Evolutionary conservation across 2,113 vertebrate genomes (phyloP).

Genomic region (Cisticola juncidis): DNA sequence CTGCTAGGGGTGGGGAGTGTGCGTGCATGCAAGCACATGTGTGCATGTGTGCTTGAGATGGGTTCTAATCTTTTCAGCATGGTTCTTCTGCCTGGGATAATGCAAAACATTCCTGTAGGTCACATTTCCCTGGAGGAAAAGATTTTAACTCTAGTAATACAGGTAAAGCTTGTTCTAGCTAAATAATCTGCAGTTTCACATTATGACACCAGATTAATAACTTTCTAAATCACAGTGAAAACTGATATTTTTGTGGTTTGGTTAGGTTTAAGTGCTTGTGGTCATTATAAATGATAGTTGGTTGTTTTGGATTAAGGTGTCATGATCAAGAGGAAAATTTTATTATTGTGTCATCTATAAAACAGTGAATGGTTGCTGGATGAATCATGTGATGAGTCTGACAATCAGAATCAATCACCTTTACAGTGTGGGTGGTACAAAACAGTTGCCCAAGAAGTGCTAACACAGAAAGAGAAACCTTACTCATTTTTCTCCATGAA

Average conservation of each 20-base stretch:
- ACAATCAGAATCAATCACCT: background rate
- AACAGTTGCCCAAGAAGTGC: background rate
- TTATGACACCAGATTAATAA: background rate
- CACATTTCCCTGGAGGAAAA: background rate
- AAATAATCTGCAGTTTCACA: background rate
- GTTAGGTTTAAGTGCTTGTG: background rate
- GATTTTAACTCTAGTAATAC: slow-evolving; percentile 6
- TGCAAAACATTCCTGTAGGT: background rate
- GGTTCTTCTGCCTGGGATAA: background rate
- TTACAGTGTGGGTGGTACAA: background rate
- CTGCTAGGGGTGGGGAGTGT: background rate
- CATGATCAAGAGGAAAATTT: background rate
- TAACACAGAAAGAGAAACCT: background rate
- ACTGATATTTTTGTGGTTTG: background rate
- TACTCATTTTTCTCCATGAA: background rate
- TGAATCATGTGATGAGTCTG: background rate
- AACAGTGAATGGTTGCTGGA: background rate
- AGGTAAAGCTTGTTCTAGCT: background rate
- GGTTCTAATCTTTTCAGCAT: slow-evolving; percentile 40
- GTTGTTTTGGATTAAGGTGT: background rate
- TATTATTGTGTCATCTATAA: background rate
- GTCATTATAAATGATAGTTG: background rate
- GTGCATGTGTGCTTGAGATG: background rate
- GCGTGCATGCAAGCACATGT: background rate
- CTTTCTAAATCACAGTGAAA: background rate